Evolutionary conservation across 2,888 invertebrate species (phyloP).

Genomic region (Omphaloscelis lunosa): DNA sequence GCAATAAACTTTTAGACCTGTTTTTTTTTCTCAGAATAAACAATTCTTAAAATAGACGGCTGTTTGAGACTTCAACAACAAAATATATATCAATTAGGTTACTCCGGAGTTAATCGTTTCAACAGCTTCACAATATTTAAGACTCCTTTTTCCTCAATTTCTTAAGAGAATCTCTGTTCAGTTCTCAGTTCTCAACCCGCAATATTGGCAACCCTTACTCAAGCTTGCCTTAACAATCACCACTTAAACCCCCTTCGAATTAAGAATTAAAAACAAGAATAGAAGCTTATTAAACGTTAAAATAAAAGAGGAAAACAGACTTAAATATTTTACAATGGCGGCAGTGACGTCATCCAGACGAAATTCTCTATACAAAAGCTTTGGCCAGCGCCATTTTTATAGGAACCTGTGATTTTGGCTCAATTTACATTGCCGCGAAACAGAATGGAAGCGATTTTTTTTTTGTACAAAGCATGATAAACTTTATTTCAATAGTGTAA

Average conservation of each 20-base stretch:
- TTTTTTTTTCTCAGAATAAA: no score
- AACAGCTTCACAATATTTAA: background rate
- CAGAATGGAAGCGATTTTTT: no score
- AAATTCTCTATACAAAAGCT: constrained; percentile 25
- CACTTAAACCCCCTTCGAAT: constrained; percentile 13
- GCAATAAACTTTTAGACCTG: constrained; percentile 42
- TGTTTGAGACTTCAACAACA: background rate
- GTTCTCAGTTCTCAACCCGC: background rate
- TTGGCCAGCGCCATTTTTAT: constrained; percentile 1
- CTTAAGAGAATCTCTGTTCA: constrained; percentile 1
- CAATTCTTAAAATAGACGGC: background rate
- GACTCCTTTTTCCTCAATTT: background rate
- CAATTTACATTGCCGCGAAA: no score
- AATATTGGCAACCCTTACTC: background rate
- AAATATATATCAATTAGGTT: background rate
- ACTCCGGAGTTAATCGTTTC: background rate
- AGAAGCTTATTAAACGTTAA: constrained; percentile 14
- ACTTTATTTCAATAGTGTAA: no score
- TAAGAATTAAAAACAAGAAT: constrained; percentile 27
- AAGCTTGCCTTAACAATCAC: constrained; percentile 27
- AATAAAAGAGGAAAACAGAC: constrained; percentile 17
- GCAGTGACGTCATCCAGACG: constrained; percentile 6
- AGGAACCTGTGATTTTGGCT: constrained; percentile 15
- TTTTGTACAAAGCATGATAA: no score
- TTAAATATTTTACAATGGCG: constrained; percentile 34